phyloP scores from a whole-genome alignment of 1,140 invertebrate genomes.

The Conus betulinus region DNA sequence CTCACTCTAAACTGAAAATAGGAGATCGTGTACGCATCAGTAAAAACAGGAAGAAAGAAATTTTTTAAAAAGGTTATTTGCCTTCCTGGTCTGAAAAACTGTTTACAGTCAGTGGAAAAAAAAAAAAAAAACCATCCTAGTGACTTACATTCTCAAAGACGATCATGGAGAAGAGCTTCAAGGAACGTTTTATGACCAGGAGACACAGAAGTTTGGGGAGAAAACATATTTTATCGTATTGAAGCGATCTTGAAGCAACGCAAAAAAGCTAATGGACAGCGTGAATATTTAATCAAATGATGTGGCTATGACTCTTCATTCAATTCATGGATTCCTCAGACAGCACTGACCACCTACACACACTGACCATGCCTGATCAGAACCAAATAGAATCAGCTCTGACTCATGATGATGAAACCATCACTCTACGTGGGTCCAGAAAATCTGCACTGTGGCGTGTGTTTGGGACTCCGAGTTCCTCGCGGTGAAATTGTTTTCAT shows the following conservation, averaged over 20 bases:
- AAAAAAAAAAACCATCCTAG: background rate
- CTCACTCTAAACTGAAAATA: no score
- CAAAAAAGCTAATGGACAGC: background rate
- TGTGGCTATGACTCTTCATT: background rate
- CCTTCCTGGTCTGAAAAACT: background rate
- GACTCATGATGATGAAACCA: no score
- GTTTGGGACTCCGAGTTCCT: no score
- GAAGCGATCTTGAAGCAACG: background rate
- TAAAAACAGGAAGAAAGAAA: background rate
- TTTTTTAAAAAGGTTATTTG: conserved; percentile 12
- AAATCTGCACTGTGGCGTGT: no score
- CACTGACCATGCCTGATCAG: no score
- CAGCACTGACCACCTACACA: background rate
- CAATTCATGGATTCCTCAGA: conserved; percentile 19
- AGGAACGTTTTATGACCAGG: conserved; percentile 4
- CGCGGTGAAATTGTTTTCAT: no score
- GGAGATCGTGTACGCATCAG: conserved; percentile 21
- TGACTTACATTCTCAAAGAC: conserved; percentile 9
- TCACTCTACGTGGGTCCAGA: no score
- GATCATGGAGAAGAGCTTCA: conserved; percentile 10
- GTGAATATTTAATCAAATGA: conserved; percentile 17
- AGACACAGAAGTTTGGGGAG: background rate
- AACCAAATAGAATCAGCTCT: no score
- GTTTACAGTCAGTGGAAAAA: background rate
- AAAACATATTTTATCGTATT: background rate